Percentiles rank a stretch among this genome's conserved stretches.
Evolutionary conservation across 2,888 invertebrate species (phyloP).

Genomic region (Tenodera sinensis): DNA sequence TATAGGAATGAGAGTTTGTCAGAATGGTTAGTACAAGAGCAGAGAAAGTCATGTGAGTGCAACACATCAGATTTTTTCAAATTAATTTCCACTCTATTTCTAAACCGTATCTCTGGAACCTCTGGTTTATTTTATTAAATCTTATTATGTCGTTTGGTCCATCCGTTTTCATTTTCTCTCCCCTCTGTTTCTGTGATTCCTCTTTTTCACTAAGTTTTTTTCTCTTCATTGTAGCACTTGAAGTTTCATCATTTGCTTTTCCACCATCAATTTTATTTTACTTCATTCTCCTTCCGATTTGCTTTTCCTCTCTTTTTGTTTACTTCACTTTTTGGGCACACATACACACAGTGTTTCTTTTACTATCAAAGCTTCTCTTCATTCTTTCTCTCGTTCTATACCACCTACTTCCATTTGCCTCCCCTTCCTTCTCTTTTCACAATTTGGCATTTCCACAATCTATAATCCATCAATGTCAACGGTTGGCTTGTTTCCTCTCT

Average conservation of each 20-base stretch:
- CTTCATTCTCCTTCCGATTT: slow-evolving; percentile 23
- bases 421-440: slow-evolving; percentile 47
- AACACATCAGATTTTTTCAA: no score
- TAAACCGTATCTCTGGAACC: neutral
- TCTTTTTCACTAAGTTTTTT: neutral
- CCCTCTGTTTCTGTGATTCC: neutral
- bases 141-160: neutral
- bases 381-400: slow-evolving; percentile 17
- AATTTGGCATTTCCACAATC: slow-evolving; percentile 53
- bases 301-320: neutral
- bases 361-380: slow-evolving; percentile 6
- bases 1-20: no score
- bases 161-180: neutral
- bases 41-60: no score
- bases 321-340: neutral
- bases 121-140: neutral
- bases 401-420: slow-evolving; percentile 18
- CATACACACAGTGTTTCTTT: slow-evolving; percentile 25
- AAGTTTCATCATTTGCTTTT: slow-evolving; percentile 32
- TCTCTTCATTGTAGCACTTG: slow-evolving; percentile 11
- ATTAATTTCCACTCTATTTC: no score
- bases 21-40: no score
- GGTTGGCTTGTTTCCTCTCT: slow-evolving; percentile 48
- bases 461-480: slow-evolving; percentile 52
- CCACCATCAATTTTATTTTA: slow-evolving; percentile 31